Evolutionary conservation across 1,140 invertebrate genomes (phyloP).

Genomic region (Teleopsis dalmanni): DNA sequence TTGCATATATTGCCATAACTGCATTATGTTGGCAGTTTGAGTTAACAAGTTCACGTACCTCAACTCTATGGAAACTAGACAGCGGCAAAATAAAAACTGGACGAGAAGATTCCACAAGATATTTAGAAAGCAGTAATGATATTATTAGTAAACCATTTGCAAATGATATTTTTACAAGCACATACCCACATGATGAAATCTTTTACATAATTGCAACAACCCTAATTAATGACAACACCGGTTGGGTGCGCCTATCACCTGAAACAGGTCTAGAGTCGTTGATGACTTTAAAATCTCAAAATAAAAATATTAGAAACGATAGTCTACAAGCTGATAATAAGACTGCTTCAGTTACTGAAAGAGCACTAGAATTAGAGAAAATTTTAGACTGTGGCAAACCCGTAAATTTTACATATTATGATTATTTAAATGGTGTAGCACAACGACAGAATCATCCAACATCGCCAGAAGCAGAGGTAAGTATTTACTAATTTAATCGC

Average conservation of each 20-base stretch:
- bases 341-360: conserved; percentile 21
- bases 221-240: conserved; percentile 44
- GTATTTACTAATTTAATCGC: background rate
- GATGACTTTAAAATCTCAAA: background rate
- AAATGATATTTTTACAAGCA: no score
- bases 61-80: conserved; percentile 65
- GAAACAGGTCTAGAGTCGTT: conserved; percentile 7
- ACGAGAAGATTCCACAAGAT: background rate
- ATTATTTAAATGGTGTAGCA: conserved; percentile 73
- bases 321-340: background rate
- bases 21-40: conserved; percentile 57
- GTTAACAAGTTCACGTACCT: conserved; percentile 62
- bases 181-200: conserved; percentile 50
- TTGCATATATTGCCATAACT: conserved; percentile 8
- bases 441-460: conserved; percentile 61
- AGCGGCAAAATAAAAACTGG: conserved; percentile 55
- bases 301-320: background rate
- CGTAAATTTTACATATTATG: conserved; percentile 81
- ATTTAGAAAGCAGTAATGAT: background rate
- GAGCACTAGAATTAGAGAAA: conserved; percentile 36
- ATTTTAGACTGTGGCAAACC: conserved; percentile 77
- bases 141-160: background rate
- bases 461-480: conserved; percentile 57
- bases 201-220: conserved; percentile 61
- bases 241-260: conserved; percentile 4